Conservation (phyloP, 2,797 vertebrate genomes). For the Adelosebastes latens region DNA sequence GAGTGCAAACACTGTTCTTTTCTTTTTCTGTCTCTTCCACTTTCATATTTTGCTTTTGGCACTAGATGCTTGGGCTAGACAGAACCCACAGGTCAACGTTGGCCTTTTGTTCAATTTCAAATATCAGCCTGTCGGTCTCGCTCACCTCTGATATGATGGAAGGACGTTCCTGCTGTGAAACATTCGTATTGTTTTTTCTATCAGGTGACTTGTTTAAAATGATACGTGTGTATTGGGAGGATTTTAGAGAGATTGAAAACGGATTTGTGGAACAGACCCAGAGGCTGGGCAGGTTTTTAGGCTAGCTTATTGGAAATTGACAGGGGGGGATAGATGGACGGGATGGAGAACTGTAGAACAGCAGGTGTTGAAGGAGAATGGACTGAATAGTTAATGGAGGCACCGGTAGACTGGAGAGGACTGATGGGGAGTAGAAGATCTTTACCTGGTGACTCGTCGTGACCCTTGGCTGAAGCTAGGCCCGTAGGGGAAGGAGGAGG, state of each 20-base stretch:
- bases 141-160: neutral
- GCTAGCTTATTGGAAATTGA: neutral
- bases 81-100: neutral
- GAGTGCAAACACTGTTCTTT: constrained; percentile 9
- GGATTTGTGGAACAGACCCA: neutral
- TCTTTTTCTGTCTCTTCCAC: constrained; percentile 26
- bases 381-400: no score
- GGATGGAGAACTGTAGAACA: neutral
- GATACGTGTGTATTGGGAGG: neutral
- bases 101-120: neutral
- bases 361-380: neutral
- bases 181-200: neutral
- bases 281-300: neutral
- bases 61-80: neutral
- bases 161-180: neutral
- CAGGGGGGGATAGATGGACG: neutral
- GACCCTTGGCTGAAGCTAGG: neutral
- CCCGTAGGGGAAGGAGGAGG: neutral
- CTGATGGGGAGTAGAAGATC: neutral
- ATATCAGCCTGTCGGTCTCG: neutral
- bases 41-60: constrained; percentile 15
- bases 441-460: neutral
- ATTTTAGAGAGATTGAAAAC: neutral
- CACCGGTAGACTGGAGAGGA: neutral
- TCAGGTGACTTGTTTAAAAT: neutral